These are phyloP conservation scores for Columba janthina DNA, from an alignment of 2,113 vertebrate species.

Conservation along the genomic window DNA sequence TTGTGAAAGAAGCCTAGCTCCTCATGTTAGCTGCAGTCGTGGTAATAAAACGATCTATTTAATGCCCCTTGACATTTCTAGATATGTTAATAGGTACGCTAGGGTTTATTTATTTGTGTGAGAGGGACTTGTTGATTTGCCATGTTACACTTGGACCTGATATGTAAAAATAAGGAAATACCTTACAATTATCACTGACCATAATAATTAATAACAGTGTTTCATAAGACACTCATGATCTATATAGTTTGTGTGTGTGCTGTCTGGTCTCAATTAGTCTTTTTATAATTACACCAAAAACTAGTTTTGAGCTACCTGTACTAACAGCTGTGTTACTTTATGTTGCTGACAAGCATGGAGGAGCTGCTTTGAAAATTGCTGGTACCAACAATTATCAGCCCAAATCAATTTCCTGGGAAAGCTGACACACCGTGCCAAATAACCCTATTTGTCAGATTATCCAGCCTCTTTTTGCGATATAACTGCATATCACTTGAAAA, in stretches of 20 bases:
- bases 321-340: neutral
- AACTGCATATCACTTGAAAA: slow-evolving; percentile 21
- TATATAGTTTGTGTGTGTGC: neutral
- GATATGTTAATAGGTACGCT: neutral
- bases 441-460: neutral
- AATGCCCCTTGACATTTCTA: slow-evolving; percentile 17
- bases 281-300: neutral
- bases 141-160: neutral
- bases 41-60: slow-evolving; percentile 9
- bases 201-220: neutral
- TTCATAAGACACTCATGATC: neutral
- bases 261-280: neutral
- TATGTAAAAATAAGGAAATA: neutral
- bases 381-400: neutral
- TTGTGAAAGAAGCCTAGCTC: slow-evolving; percentile 17
- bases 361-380: neutral
- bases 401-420: neutral
- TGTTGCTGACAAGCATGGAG: neutral
- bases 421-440: neutral
- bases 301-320: neutral
- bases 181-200: neutral
- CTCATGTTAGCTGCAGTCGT: neutral
- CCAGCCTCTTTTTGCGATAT: neutral
- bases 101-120: neutral
- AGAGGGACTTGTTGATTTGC: neutral